Evolutionary conservation across 1,140 invertebrate genomes (phyloP), one percentile per base, ranked within the genome.

Genomic region (Calliphora vicina): DNA sequence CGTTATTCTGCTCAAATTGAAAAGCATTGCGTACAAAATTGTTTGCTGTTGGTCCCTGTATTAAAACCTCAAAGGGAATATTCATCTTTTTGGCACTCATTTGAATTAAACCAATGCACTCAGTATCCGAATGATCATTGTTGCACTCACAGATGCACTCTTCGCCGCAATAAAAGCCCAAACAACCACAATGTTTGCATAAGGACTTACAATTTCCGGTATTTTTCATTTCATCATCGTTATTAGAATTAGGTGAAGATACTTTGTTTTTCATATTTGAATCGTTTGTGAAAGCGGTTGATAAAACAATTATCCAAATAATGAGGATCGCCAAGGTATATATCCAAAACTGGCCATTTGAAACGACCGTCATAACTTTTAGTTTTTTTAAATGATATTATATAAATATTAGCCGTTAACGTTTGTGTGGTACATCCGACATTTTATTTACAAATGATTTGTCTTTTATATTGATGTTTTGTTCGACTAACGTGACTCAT

Each of bases 91-190:
- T 84, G 0, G 89, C 89, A 20, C 88, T 87, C 17, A 43, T 73
- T 73, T 90, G 87, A 87, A 90, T 90, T 9, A 86, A 85, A 13
- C 84, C 85, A 5, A 90, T 87, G 67, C 89, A 90, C 67, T 90
- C 86, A 0, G 86, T 88, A 61, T 90, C 86, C 0, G 87, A 89
- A 78, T 86, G 86, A 0, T 87, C 87, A 15, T 89, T 84, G 82
- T 90, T 89, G 80, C 89, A 91, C 76, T 91, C 90, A 80, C 90
- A 91, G 8, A 91, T 87, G 61, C 90, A 91, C 83, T 91, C 88
- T 81, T 91, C 90, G 0, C 88, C 89, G 17, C 90, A 91, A 74
- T 91, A 91, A 84, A 90, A 91, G 8, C 88, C 89, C 71, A 89
- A 42, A 81, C 90, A 90, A 2, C 88, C 87, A 74, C 90, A 91